phyloP scores from a whole-genome alignment of 2,797 vertebrate species.

The Coregonus suidteri region DNA sequence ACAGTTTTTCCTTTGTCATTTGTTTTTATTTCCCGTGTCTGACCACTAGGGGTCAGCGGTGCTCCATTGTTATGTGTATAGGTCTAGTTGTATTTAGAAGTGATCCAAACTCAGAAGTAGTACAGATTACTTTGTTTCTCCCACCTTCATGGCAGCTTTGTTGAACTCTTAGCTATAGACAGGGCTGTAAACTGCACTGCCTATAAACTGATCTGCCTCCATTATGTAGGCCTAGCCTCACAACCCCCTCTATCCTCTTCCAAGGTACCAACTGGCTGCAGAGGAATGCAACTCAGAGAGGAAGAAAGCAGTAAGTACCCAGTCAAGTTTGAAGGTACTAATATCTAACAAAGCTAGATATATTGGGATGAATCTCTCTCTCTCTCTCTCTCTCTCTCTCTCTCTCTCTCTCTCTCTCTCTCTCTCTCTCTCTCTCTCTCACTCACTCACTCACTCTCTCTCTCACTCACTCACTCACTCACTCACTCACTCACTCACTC shows the following conservation, averaged over 20 bases:
- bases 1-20: constrained; percentile 28
- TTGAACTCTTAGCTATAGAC: not conserved
- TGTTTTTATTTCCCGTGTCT: constrained; percentile 17
- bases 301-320: constrained; percentile 80
- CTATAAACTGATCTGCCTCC: too few species aligned
- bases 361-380: not conserved
- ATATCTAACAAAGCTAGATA: not conserved
- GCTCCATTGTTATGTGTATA: constrained; percentile 6
- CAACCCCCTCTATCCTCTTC: not conserved
- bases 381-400: not conserved
- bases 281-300: constrained; percentile 85
- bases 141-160: too few species aligned
- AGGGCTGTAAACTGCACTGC: not conserved
- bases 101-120: too few species aligned
- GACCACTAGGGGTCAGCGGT: constrained; percentile 44
- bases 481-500: too few species aligned
- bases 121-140: too few species aligned
- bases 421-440: too few species aligned
- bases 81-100: not conserved
- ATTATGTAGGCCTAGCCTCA: not conserved
- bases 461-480: not conserved
- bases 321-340: not conserved
- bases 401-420: too few species aligned
- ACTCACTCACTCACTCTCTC: too few species aligned
- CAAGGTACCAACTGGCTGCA: constrained; percentile 93